Evolutionary conservation across 1,140 invertebrate genomes (phyloP), one percentile per base, ranked within the genome.

Genomic region (Drosophila guanche): DNA sequence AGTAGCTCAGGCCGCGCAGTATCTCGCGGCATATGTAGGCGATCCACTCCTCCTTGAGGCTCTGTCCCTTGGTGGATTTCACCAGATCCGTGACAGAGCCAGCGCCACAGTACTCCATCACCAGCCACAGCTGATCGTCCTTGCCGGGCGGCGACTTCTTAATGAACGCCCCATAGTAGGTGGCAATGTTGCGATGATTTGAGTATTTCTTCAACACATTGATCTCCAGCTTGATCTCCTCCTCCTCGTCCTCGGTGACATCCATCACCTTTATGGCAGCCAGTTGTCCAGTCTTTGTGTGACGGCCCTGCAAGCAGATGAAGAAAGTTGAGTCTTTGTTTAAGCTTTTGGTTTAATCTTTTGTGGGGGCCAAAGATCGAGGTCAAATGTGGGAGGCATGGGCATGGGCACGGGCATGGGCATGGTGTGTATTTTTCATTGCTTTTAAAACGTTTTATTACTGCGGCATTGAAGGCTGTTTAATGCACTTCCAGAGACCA

Each of bases 221-320:
- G 70, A 99, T 99, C 93, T 99, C 99, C 76, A 99, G 94, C 93
- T 99, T 99, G 63, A 99, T 99, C 94, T 99, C 99, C 93, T 99
- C 99, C 91, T 99, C 99, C 93, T 99, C 99, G 92, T 99, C 99
- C 95, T 99, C 98, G 65, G 98, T 99, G 74, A 99, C 98, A 93
- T 99, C 98, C 99, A 99, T 99, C 91, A 99, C 98, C 94, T 99
- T 99, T 92, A 99, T 99, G 92, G 99, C 99, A 71, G 98, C 98
- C 93, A 99, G 93, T 92, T 99, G 98, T 70, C 98, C 98, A 79
- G 99, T 99, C 94, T 99, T 99, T 59, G 98, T 99, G 92, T 99
- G 99, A n/a, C 98, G 95, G 62, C 98, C 99, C 97, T 99, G 89
- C 14, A 90, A 74, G 70, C 60, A 67, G 43, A 55, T 1, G 0